These are phyloP conservation scores for Syritta pipiens DNA, from an alignment of 2,888 invertebrate species.

Conservation along the genomic window DNA sequence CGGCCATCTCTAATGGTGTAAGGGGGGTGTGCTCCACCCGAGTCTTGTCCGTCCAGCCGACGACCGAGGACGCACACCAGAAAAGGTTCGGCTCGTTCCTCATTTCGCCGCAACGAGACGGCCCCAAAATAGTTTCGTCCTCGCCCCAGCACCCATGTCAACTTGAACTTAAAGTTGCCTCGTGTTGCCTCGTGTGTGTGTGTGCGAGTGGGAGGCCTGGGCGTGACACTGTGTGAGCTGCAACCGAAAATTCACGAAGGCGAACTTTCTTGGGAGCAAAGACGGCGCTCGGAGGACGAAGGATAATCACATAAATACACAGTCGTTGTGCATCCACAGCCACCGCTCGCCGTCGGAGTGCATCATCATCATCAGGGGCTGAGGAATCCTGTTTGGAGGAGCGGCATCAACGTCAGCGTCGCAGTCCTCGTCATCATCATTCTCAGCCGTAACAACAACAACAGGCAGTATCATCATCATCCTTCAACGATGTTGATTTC, in stretches of 20 bases:
- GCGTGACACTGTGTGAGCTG: slow-evolving; percentile 16
- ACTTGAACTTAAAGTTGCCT: slow-evolving; percentile 60
- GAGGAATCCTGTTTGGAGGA: slow-evolving; percentile 39
- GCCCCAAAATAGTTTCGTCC: slow-evolving; percentile 38
- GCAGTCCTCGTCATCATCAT: slow-evolving; percentile 56
- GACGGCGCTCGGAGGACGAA: neutral
- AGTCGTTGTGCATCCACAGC: slow-evolving; percentile 40
- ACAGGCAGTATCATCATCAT: slow-evolving; percentile 58
- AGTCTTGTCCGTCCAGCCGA: slow-evolving; percentile 45
- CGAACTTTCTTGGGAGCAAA: slow-evolving; percentile 62
- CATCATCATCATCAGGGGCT: slow-evolving; percentile 20
- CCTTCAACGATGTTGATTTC: slow-evolving; percentile 69
- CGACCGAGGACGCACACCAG: slow-evolving; percentile 15
- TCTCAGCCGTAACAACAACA: slow-evolving; percentile 37
- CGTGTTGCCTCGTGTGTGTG: slow-evolving; percentile 19
- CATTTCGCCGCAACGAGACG: slow-evolving; percentile 25
- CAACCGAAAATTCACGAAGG: slow-evolving; percentile 51
- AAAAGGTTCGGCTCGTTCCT: slow-evolving; percentile 17
- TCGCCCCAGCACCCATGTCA: slow-evolving; percentile 11
- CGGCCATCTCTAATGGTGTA: slow-evolving; percentile 37
- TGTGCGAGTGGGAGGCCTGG: neutral
- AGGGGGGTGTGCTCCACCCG: slow-evolving; percentile 25
- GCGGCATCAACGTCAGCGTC: slow-evolving; percentile 62
- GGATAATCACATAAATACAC: slow-evolving; percentile 60
- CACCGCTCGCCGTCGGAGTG: slow-evolving; percentile 12